Percentiles rank a stretch among this genome's conserved stretches.
Evolutionary conservation across 2,113 vertebrate species (phyloP).

Genomic region (Podocnemis expansa): DNA sequence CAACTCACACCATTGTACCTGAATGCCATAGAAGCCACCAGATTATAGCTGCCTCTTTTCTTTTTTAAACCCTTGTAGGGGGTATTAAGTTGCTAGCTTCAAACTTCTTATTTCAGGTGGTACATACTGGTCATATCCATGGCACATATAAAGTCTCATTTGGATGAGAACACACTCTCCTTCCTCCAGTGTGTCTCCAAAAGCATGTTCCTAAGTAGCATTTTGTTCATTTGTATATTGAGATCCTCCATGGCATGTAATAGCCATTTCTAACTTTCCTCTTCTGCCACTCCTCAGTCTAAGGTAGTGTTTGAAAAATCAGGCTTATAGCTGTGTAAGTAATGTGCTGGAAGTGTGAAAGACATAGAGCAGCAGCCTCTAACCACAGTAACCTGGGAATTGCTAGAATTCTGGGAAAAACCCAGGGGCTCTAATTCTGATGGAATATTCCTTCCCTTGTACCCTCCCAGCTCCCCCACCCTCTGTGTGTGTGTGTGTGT

Average conservation of each 20-base stretch:
- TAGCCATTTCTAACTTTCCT: not conserved
- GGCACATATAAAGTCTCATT: not conserved
- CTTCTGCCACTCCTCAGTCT: not conserved
- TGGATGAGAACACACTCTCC: not conserved
- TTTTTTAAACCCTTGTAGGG: rapidly evolving
- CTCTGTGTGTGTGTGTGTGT: no score
- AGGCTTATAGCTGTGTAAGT: rapidly evolving
- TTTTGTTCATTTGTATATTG: not conserved
- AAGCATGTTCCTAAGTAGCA: not conserved
- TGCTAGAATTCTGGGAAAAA: not conserved
- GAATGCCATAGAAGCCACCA: no score
- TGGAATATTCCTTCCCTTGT: not conserved
- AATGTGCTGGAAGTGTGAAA: not conserved
- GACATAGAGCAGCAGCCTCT: not conserved
- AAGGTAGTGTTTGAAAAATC: not conserved
- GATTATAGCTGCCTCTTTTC: no score
- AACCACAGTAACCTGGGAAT: not conserved
- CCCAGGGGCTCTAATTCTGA: not conserved
- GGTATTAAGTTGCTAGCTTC: not conserved
- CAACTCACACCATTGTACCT: no score
- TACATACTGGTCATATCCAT: not conserved
- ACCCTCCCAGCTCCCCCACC: not conserved
- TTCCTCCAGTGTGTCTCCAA: not conserved
- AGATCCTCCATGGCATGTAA: rapidly evolving
- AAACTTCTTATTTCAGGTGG: not conserved